Percentiles rank a stretch among this genome's conserved stretches.
Evolutionary conservation across 2,113 vertebrate genomes (phyloP).

Genomic region (Cyrtonyx montezumae): DNA sequence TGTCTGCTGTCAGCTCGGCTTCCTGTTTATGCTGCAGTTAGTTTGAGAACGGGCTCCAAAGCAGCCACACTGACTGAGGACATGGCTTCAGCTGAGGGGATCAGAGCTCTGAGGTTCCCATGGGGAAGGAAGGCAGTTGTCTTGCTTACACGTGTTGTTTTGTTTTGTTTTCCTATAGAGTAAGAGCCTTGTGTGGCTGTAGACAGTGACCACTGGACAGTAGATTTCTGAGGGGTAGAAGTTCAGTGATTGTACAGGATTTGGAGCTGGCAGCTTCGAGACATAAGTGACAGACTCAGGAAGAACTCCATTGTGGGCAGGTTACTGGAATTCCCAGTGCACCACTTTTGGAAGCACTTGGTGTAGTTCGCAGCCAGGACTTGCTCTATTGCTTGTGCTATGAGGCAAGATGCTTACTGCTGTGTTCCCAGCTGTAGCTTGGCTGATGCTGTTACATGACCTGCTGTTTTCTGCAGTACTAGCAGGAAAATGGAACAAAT

Average conservation of each 20-base stretch:
- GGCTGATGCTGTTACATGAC: background rate
- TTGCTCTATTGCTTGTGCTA: background rate
- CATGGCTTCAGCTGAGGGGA: background rate
- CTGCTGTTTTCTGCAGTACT: background rate
- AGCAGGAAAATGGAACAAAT: background rate
- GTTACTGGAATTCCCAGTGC: background rate
- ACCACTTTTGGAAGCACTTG: background rate
- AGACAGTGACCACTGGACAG: background rate
- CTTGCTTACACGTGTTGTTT: background rate
- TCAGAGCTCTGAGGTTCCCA: background rate
- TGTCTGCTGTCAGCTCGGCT: background rate
- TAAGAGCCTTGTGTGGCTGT: too few species aligned
- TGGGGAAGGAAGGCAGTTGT: background rate
- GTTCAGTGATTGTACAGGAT: background rate
- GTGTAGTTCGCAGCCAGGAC: background rate
- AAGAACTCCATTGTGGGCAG: background rate
- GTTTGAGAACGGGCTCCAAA: background rate
- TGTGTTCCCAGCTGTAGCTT: background rate
- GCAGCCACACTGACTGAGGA: background rate
- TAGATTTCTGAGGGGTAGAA: background rate
- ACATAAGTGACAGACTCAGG: background rate
- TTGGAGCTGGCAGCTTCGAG: background rate
- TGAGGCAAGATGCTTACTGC: background rate
- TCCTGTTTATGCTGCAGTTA: background rate
- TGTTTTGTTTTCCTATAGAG: background rate